Evolutionary conservation across 2,113 vertebrate species (phyloP).

Genomic region (Microtus ochrogaster): DNA sequence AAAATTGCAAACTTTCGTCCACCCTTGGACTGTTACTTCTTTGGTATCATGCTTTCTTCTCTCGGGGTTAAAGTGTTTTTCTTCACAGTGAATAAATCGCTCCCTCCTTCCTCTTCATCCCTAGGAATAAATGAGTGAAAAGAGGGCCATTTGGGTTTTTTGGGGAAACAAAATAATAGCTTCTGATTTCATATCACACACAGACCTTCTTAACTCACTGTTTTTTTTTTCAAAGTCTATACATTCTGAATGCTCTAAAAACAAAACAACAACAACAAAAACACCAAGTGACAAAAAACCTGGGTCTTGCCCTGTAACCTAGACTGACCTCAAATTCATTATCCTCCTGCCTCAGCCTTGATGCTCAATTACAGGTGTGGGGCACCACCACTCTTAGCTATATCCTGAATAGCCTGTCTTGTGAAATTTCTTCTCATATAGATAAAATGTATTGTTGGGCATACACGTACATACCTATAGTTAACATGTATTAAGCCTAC

Average conservation of each 20-base stretch:
- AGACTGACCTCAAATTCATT: not conserved
- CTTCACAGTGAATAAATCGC: not conserved
- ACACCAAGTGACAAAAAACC: not conserved
- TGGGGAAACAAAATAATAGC: not conserved
- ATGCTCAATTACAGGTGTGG: too few relatives aligned
- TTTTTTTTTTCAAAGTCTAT: not conserved
- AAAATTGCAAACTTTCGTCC: conserved; percentile 1
- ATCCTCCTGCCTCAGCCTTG: not conserved
- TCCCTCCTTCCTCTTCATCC: not conserved
- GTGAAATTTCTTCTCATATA: not conserved
- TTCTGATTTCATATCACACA: not conserved
- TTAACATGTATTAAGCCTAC: not conserved
- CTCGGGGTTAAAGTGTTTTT: not conserved
- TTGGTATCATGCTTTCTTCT: not conserved
- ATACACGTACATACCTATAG: not conserved
- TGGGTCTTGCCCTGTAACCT: not conserved
- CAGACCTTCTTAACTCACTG: not conserved
- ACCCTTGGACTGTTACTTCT: not conserved
- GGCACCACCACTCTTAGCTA: not conserved
- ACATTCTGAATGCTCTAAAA: not conserved
- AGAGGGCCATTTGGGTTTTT: not conserved
- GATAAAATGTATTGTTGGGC: not conserved
- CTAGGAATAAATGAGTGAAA: not conserved
- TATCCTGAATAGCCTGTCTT: not conserved
- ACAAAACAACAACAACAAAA: not conserved